These are phyloP conservation scores for Halcyon leucocephala DNA, from an alignment of 2,797 vertebrate species.

Conservation along the genomic window DNA sequence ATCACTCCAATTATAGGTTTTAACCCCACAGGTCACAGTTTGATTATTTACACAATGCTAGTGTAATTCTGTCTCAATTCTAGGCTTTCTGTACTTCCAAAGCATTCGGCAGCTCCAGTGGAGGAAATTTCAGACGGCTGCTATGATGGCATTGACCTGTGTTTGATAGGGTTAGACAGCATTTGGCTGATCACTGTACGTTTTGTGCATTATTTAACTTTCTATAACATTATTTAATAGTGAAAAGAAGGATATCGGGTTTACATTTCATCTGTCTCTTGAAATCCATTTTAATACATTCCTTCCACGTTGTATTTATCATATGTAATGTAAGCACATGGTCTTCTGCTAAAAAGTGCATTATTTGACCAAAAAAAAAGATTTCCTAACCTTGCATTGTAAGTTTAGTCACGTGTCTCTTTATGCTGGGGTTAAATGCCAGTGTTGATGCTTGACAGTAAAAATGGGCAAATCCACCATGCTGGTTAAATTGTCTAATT, in stretches of 20 bases:
- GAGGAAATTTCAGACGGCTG: conserved; percentile 87
- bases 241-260: conserved; percentile 68
- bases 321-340: not conserved
- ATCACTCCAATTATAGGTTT: conserved; percentile 99
- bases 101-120: conserved; percentile 81
- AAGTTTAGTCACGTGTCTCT: conserved; percentile 75
- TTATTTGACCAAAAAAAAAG: conserved; percentile 32
- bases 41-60: conserved; percentile 98
- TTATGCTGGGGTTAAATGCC: conserved; percentile 77
- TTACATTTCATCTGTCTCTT: conserved; percentile 68
- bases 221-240: conserved; percentile 75
- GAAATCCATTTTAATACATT: conserved; percentile 56
- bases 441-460: conserved; percentile 78
- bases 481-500: conserved; percentile 85
- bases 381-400: conserved; percentile 70
- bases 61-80: conserved; percentile 93
- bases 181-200: conserved; percentile 79
- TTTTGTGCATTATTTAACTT: conserved; percentile 83
- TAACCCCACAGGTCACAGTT: conserved; percentile 96
- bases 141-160: conserved; percentile 88
- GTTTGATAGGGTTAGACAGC: conserved; percentile 88
- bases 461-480: conserved; percentile 80
- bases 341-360: not conserved
- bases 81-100: conserved; percentile 89
- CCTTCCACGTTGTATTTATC: conserved; percentile 20